These are phyloP conservation scores for Sebastes steindachneri DNA, from an alignment of 2,797 vertebrate species.

Conservation along the genomic window DNA sequence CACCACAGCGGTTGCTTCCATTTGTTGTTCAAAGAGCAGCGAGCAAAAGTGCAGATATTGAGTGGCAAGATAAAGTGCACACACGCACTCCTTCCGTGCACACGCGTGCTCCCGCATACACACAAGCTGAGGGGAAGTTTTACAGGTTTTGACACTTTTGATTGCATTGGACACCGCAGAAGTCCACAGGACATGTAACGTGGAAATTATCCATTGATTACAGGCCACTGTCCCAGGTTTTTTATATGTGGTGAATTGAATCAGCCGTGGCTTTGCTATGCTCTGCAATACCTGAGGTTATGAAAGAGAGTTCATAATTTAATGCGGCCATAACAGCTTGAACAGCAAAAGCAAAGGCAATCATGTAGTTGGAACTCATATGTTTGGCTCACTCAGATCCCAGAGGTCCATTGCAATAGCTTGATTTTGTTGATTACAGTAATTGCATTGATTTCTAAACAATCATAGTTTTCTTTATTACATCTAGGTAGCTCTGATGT, in stretches of 20 bases:
- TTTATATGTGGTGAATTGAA: slow-evolving; percentile 73
- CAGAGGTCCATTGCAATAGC: slow-evolving; percentile 56
- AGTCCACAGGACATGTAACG: slow-evolving; percentile 70
- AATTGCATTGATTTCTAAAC: slow-evolving; percentile 71
- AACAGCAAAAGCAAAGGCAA: slow-evolving; percentile 71
- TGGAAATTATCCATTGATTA: slow-evolving; percentile 81
- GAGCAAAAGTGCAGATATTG: slow-evolving; percentile 51
- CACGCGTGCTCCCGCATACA: slow-evolving; percentile 5
- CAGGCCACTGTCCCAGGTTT: slow-evolving; percentile 50
- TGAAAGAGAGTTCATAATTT: slow-evolving; percentile 69
- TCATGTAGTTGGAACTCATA: slow-evolving; percentile 56
- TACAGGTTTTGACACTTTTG: slow-evolving; percentile 77
- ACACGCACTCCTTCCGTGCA: background rate
- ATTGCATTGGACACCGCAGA: slow-evolving; percentile 71
- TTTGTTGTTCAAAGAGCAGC: slow-evolving; percentile 69
- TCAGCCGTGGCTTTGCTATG: slow-evolving; percentile 65
- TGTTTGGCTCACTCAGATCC: slow-evolving; percentile 60
- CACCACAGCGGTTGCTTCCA: slow-evolving; percentile 64
- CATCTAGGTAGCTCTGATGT: slow-evolving; percentile 38
- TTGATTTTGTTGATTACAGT: slow-evolving; percentile 71
- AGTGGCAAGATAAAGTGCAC: slow-evolving; percentile 49
- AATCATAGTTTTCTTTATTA: slow-evolving; percentile 60
- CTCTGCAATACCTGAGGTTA: slow-evolving; percentile 75
- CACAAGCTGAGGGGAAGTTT: slow-evolving; percentile 54
- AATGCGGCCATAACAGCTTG: slow-evolving; percentile 68